These are phyloP conservation scores for Sitobion miscanthi DNA, from an alignment of 1,140 invertebrate species.

Conservation along the genomic window DNA sequence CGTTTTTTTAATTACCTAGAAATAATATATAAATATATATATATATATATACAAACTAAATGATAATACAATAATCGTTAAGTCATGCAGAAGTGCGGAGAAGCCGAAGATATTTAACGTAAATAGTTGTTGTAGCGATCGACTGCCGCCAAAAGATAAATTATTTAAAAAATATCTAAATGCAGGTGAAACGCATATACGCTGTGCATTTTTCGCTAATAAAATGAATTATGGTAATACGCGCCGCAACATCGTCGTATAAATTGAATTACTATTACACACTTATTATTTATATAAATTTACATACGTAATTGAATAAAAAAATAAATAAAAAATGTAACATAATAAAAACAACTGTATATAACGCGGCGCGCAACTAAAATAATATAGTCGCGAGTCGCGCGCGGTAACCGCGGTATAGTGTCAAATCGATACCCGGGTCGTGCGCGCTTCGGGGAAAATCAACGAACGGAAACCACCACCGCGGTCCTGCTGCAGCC, in stretches of 20 bases:
- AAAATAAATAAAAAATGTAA: background rate
- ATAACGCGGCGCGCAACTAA: background rate
- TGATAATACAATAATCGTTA: no score
- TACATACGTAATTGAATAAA: background rate
- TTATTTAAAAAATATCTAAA: background rate
- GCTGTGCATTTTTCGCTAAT: background rate
- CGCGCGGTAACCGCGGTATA: background rate
- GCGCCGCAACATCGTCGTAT: no score
- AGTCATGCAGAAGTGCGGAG: no score
- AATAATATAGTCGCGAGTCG: background rate
- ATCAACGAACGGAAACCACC: background rate
- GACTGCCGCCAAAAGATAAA: background rate
- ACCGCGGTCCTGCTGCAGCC: background rate
- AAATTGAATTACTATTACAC: background rate
- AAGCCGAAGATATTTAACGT: no score
- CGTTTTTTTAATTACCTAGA: background rate
- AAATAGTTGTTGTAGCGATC: no score
- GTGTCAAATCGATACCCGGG: background rate
- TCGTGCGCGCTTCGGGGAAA: background rate
- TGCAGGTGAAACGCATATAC: background rate
- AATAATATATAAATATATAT: no score
- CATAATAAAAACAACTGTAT: background rate
- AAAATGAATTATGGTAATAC: no score
- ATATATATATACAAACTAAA: no score
- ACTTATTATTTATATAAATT: background rate